phyloP scores from a whole-genome alignment of 2,888 invertebrate genomes.

The Onthophagus sagittarius region DNA sequence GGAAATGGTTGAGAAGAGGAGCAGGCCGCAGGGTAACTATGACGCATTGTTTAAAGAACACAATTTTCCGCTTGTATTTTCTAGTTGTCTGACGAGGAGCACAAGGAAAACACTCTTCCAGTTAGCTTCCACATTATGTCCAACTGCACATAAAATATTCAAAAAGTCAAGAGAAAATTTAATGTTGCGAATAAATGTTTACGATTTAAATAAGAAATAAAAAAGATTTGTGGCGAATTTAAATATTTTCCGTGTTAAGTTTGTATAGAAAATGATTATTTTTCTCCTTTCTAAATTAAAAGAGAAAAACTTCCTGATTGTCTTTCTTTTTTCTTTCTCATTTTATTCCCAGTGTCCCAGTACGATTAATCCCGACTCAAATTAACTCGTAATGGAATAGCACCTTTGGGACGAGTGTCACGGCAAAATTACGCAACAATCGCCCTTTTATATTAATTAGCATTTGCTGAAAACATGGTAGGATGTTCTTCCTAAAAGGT shows the following conservation, averaged over 20 bases:
- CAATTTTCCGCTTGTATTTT: background rate
- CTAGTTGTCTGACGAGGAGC: background rate
- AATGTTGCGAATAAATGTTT: background rate
- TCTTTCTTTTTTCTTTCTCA: background rate
- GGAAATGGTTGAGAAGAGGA: background rate
- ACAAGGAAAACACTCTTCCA: background rate
- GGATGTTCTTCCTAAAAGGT: background rate
- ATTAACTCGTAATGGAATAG: constrained; percentile 11
- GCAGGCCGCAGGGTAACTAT: background rate
- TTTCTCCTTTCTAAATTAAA: too few relatives aligned
- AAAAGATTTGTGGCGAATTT: too few relatives aligned
- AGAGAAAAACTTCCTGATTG: too few relatives aligned
- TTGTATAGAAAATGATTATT: too few relatives aligned
- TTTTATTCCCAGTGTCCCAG: background rate
- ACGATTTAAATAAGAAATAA: too few relatives aligned
- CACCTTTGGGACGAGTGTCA: background rate
- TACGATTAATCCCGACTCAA: constrained; percentile 3
- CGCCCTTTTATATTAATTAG: background rate
- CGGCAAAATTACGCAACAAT: background rate
- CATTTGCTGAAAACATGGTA: background rate
- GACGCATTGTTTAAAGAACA: background rate
- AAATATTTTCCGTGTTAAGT: too few relatives aligned
- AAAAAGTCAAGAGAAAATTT: background rate
- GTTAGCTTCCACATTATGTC: background rate
- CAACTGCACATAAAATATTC: background rate